A percentile compares a stretch with the other conserved stretches of the same genome.
These are phyloP conservation scores for Eutrigla gurnardus DNA, from an alignment of 2,797 vertebrate genomes.

Conservation along the genomic window DNA sequence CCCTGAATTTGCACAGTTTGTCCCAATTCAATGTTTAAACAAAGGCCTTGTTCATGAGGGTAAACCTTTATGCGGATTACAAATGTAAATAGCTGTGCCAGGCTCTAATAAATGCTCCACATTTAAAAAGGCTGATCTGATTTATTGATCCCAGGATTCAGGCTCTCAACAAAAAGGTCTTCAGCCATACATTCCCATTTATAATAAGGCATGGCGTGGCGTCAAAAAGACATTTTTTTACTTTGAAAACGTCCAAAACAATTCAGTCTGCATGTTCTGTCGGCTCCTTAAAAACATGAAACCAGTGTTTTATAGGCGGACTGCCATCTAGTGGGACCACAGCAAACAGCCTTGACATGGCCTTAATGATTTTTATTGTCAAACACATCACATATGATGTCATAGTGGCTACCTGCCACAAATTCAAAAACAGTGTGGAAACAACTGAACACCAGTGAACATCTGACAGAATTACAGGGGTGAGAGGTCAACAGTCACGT, in stretches of 20 bases:
- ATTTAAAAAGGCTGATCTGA: constrained; percentile 39
- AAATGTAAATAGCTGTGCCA: constrained; percentile 58
- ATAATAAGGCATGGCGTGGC: not conserved
- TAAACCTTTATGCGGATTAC: constrained; percentile 64
- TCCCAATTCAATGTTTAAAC: constrained; percentile 42
- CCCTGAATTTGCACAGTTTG: constrained; percentile 20
- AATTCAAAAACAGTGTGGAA: constrained; percentile 5
- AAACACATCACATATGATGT: not conserved
- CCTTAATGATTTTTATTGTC: not conserved
- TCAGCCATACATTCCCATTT: not conserved
- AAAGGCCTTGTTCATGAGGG: constrained; percentile 63
- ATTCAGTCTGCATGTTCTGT: not conserved
- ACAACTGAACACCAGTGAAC: not conserved
- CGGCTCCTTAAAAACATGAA: not conserved
- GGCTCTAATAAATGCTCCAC: constrained; percentile 37
- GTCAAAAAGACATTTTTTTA: constrained; percentile 4
- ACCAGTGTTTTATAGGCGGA: constrained; percentile 5
- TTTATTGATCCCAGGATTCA: constrained; percentile 32
- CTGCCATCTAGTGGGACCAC: constrained; percentile 63
- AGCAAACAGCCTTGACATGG: not conserved
- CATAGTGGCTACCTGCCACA: not conserved
- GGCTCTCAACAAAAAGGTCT: not conserved
- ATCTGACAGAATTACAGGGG: not conserved
- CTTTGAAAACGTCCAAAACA: not conserved
- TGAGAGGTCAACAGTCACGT: not conserved